A percentile compares a stretch with the other conserved stretches of the same genome.
Conservation (phyloP, 2,113 vertebrate species). For the Brachypteracias leptosomus region DNA sequence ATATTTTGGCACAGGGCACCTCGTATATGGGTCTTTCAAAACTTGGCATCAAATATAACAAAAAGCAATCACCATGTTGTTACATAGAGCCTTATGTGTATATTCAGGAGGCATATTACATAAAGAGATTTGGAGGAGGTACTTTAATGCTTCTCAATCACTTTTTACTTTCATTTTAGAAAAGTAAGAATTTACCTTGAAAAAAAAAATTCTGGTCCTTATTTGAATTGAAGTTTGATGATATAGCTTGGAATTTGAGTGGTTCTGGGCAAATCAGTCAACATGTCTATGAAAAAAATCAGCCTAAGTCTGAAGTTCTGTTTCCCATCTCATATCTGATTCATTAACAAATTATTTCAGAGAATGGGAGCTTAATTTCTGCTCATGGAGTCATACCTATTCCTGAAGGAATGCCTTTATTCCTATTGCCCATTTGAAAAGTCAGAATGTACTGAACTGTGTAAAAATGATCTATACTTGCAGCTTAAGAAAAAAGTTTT, state of each 20-base stretch:
- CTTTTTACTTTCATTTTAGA: neutral
- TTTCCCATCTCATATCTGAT: neutral
- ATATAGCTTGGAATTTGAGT: neutral
- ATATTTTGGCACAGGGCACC: neutral
- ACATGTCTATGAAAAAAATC: neutral
- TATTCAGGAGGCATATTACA: neutral
- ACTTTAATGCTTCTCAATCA: neutral
- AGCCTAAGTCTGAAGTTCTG: neutral
- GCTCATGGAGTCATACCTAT: neutral
- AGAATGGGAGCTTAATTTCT: neutral
- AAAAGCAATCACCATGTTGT: fast-evolving
- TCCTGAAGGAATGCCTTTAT: neutral
- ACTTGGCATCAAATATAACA: neutral
- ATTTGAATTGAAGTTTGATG: neutral
- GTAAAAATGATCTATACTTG: neutral
- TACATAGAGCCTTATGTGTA: fast-evolving
- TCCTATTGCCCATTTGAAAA: neutral
- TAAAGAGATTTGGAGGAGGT: fast-evolving
- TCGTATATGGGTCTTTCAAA: neutral
- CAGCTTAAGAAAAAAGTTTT: neutral
- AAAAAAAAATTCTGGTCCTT: neutral
- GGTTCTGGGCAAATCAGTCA: neutral
- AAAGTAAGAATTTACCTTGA: neutral
- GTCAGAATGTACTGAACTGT: neutral
- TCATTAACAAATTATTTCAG: neutral